Base-by-base conservation (phyloP, 2,888 invertebrate species). In the Labia minor region DNA sequence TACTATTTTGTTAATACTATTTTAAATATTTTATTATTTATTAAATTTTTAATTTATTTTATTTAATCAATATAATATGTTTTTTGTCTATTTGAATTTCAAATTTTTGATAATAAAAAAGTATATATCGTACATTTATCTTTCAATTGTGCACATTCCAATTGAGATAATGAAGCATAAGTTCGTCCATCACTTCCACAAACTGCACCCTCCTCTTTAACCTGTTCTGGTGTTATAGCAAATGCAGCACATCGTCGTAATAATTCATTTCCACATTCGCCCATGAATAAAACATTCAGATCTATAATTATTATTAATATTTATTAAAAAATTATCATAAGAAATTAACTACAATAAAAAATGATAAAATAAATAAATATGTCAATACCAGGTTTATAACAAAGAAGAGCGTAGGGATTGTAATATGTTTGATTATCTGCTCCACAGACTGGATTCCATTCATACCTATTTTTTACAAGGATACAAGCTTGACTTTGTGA, bases 401-500 rank as follows among this genome's bases (percentile, higher is more conserved):
- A 75, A 19, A 75, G 70, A 70, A 73, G 73, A 14, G 72, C 64
- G 37, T 74, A 76, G n/a, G 75, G 74, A 71, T 74, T 75, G 18
- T 71, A 67, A 69, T 73, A 74, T 10, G 74, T 75, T 19, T 71
- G 65, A 63, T 73, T 73, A 67, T 73, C 72, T 20, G 70, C 70
- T 4, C 71, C 73, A 66, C 75, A 74, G 1, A 75, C 69, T 1
- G 75, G 73, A 70, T 74, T 75, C 72, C 74, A 72, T 66, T 75
- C 75, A 69, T 73, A 73, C 49, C 72, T 70, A 19, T 67, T 70
- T 37, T 68, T 70, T 14, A 74, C 71, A 20, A 74, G 68, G 26
- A 70, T 66, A 65, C 75, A 75, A 11, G 73, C 69, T 19, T 68
- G 67, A 14, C 69, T 37, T 16, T 49, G 49, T 4, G 49, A 49